Evolutionary conservation across 1,140 invertebrate genomes (phyloP), one percentile per base, ranked within the genome.

Genomic region (Brachionus calyciflorus): DNA sequence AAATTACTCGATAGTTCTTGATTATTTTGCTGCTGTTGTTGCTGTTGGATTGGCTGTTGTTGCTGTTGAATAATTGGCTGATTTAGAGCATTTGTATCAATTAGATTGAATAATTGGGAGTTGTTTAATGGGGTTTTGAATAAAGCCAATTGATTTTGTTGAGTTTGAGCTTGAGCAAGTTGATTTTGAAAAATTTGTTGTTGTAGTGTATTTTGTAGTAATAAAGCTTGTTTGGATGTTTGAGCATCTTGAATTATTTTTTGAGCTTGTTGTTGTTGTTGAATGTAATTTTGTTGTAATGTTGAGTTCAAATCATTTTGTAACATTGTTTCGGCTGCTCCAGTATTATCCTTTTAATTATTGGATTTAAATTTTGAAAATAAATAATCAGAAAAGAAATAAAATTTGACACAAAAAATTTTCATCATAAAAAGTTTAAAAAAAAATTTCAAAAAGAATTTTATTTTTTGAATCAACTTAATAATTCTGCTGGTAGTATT

Each of bases 91-190:
- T 40, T 60, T 3, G 55, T 26, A 9, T 60, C 55, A 19, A 60
- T 60, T 17, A 60, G 6, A 37, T 60, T 60, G 19, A 60, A 60
- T 37, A 60, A 65, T 26, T 19, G 41, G 10, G 40, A 44, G 21
- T 44, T 65, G 37, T 65, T 60, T 4, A 44, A 1, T 24, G 60
- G 60, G n/a, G 24, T 65, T 24, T 65, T 65, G 40, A 65, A 65
- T n/a, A 65, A 65, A 14, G 60, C 60, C 17, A 65, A 44, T 65
- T 65, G 60, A 44, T 46, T 65, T 24, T 65, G 33, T 44, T 65
- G 60, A 44, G 19, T 44, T 65, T 65, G 60, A 44, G 41, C 60
- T 24, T 65, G 60, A 12, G 60, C 60, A 10, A 65, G 40, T 26
- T 63, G 57, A 28, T 55, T 55, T 55, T 55, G 53, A 55, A 55